These are phyloP conservation scores for Pseudocheirus occidentalis DNA, from an alignment of 2,797 vertebrate genomes.

Conservation along the genomic window DNA sequence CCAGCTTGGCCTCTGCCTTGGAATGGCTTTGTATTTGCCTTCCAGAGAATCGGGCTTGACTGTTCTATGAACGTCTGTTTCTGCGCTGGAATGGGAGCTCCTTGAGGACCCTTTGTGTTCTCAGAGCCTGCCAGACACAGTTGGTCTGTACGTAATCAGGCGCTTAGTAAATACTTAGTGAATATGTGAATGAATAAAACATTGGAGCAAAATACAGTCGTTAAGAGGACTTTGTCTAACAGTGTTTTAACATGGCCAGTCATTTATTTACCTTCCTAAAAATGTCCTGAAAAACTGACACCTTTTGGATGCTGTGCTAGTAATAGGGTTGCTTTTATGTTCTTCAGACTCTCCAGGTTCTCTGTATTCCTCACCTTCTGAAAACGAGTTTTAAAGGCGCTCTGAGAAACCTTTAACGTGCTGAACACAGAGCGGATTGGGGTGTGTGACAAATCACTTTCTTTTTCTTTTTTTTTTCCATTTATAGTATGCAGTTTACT, in stretches of 20 bases:
- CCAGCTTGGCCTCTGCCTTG: background rate
- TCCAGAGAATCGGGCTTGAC: background rate
- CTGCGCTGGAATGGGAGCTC: no score
- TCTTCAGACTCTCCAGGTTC: background rate
- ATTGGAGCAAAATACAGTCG: no score
- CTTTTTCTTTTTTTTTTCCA: no score
- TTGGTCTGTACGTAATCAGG: background rate
- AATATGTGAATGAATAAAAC: no score
- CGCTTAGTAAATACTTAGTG: background rate
- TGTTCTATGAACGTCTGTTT: background rate
- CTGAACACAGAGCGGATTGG: background rate
- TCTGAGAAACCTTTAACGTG: background rate
- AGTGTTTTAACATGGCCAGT: background rate
- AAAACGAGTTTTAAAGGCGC: background rate
- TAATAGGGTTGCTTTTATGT: background rate
- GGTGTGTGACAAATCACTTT: no score
- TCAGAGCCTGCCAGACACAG: background rate
- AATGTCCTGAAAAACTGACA: background rate
- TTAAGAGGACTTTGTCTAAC: background rate
- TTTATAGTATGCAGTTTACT: no score
- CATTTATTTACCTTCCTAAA: background rate
- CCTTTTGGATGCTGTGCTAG: background rate
- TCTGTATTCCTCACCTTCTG: background rate
- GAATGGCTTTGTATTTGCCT: background rate
- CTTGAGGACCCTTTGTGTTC: no score